Percentiles rank a stretch among this genome's conserved stretches.
These are phyloP conservation scores for Manis pentadactyla DNA, from an alignment of 2,797 vertebrate species.

Conservation along the genomic window DNA sequence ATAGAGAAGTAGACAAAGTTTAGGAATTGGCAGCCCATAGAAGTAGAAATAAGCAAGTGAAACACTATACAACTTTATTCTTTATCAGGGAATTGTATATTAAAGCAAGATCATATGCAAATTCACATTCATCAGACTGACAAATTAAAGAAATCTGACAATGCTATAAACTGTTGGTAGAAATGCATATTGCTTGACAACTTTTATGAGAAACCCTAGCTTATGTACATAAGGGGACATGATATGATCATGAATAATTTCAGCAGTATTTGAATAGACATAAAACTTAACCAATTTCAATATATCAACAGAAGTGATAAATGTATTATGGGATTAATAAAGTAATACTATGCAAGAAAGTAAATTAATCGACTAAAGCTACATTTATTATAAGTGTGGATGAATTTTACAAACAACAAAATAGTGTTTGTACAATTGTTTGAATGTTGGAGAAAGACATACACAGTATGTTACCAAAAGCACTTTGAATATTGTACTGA, in stretches of 20 bases:
- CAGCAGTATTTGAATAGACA: not conserved
- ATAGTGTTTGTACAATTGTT: no score
- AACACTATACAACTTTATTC: not conserved
- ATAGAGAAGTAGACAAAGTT: not conserved
- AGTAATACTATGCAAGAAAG: not conserved
- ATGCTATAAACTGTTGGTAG: not conserved
- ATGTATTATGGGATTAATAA: not conserved
- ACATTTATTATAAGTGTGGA: not conserved
- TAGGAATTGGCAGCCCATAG: not conserved
- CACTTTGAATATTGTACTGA: not conserved
- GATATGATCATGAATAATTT: not conserved
- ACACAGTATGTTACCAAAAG: not conserved
- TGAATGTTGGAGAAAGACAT: not conserved
- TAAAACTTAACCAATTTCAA: not conserved
- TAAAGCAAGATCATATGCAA: not conserved
- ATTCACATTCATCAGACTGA: constrained; percentile 2
- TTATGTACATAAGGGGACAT: not conserved
- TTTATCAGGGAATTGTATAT: not conserved
- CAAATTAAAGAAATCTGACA: not conserved
- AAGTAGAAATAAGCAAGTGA: not conserved
- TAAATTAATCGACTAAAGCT: not conserved
- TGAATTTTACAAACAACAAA: not conserved
- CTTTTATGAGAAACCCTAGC: not conserved
- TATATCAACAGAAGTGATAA: not conserved
- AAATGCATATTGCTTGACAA: not conserved